Conservation (phyloP, 2,888 invertebrate species). For the Halictus quadricinctus region DNA sequence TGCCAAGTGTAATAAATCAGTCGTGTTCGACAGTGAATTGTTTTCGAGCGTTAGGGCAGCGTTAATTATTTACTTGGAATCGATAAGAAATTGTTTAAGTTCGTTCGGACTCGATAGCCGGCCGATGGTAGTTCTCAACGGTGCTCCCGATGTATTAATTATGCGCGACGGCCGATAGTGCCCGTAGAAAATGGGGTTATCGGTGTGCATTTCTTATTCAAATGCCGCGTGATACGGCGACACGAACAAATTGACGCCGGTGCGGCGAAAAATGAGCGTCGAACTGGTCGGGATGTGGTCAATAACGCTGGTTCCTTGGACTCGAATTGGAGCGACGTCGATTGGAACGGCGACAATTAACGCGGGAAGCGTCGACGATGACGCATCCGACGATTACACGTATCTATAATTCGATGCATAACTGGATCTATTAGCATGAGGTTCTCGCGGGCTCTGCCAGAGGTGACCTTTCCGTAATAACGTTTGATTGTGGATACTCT, state of each 20-base stretch:
- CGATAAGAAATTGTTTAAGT: background rate
- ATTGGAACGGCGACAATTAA: background rate
- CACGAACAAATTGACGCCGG: background rate
- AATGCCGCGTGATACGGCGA: slow-evolving; percentile 6
- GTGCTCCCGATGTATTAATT: background rate
- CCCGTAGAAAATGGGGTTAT: background rate
- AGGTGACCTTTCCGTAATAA: background rate
- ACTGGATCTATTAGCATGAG: background rate
- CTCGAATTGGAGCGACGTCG: background rate
- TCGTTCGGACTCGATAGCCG: background rate
- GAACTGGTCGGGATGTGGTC: background rate
- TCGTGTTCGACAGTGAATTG: background rate
- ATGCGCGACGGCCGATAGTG: background rate
- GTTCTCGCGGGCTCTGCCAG: slow-evolving; percentile 8
- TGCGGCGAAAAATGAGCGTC: background rate
- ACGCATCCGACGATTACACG: slow-evolving; percentile 7
- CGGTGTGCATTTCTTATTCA: slow-evolving; percentile 5
- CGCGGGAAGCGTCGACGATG: background rate
- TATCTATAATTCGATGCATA: slow-evolving; percentile 16
- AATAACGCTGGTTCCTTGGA: background rate
- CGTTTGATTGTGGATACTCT: background rate
- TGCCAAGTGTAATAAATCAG: background rate
- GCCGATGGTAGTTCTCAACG: background rate
- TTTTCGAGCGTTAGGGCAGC: background rate
- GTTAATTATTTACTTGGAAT: background rate